These are phyloP conservation scores for Bos javanicus DNA, from an alignment of 2,113 vertebrate genomes.

Conservation along the genomic window DNA sequence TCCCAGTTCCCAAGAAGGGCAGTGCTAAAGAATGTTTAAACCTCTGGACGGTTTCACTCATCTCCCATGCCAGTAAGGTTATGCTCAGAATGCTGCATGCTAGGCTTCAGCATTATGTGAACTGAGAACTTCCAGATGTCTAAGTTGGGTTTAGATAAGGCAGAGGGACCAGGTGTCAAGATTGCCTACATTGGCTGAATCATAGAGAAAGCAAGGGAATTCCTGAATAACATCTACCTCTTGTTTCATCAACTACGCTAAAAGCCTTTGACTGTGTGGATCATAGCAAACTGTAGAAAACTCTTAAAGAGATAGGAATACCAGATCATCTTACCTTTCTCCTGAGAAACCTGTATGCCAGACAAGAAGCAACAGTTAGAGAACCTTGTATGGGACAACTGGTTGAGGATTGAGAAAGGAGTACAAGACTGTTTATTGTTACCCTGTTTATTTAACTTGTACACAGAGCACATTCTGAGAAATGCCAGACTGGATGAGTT, in stretches of 20 bases:
- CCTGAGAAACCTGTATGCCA: background rate
- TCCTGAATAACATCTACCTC: background rate
- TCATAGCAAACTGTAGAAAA: background rate
- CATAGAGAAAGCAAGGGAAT: background rate
- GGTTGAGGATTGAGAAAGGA: background rate
- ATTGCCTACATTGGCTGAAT: background rate
- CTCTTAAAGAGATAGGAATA: background rate
- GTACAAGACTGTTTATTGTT: background rate
- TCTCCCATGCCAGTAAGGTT: background rate
- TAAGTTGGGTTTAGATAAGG: background rate
- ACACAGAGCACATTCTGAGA: background rate
- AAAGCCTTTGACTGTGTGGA: background rate
- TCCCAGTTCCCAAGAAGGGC: background rate
- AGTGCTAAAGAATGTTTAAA: background rate
- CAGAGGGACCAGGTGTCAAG: background rate
- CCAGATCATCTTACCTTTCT: background rate
- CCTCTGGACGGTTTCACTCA: background rate
- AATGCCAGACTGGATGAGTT: background rate
- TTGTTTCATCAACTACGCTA: background rate
- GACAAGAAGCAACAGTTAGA: background rate
- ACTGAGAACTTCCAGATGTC: background rate
- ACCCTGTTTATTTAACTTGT: background rate
- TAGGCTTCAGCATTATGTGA: background rate
- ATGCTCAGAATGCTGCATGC: background rate
- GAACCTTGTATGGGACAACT: background rate